Conservation (phyloP, 2,113 vertebrate species). For the Gorsachius goisagi region DNA sequence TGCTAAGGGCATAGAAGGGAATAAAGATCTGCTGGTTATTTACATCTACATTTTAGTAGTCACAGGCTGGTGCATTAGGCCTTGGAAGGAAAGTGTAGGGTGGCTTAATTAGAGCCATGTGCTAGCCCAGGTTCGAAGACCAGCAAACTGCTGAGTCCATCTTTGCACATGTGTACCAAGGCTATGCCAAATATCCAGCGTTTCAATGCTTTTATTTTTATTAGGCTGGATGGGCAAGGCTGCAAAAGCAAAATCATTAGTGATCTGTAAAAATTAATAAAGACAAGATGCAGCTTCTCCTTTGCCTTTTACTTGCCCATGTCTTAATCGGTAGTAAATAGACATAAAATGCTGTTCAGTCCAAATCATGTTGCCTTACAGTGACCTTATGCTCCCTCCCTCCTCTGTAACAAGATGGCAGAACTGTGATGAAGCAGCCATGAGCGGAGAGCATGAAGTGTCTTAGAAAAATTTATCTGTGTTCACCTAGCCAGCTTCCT, state of each 20-base stretch:
- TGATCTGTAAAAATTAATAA: not conserved
- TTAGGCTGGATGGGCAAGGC: not conserved
- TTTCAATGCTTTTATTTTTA: not conserved
- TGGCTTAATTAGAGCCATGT: not conserved
- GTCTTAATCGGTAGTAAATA: not conserved
- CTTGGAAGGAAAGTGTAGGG: not conserved
- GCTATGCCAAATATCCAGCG: not conserved
- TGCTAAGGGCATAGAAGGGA: not conserved
- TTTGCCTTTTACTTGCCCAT: not conserved
- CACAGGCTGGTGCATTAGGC: not conserved
- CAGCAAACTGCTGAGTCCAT: not conserved
- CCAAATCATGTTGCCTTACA: not conserved
- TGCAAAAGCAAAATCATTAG: not conserved
- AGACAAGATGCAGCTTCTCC: not conserved
- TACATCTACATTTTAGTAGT: not conserved
- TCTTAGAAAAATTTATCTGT: not conserved
- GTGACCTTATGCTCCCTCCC: not conserved
- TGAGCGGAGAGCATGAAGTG: rapidly evolving
- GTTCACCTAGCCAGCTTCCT: not conserved
- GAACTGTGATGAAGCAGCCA: not conserved
- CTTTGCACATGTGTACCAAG: not conserved
- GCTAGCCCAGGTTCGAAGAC: not conserved
- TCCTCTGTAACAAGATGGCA: not conserved
- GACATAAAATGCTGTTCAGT: not conserved
- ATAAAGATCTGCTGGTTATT: not conserved